Evolutionary conservation across 1,140 invertebrate species (phyloP).

Genomic region (Caenorhabditis inopinata): DNA sequence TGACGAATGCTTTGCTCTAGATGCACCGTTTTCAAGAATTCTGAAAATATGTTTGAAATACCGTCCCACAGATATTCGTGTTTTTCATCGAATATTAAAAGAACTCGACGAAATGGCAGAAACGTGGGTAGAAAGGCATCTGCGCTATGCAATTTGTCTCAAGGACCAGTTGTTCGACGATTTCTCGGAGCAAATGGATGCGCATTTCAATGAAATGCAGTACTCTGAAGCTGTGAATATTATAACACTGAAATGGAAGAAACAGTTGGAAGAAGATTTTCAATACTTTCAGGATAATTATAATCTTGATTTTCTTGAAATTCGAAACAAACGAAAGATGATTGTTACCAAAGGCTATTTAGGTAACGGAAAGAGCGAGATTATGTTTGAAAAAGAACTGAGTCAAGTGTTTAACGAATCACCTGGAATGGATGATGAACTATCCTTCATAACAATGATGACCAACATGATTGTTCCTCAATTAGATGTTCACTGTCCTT

Average conservation of each 20-base stretch:
- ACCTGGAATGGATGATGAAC: not conserved
- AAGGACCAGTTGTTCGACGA: not conserved
- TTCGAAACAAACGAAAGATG: not conserved
- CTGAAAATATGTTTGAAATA: constrained; percentile 19
- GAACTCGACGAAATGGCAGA: constrained; percentile 31
- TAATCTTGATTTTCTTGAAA: not conserved
- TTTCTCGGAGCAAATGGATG: constrained; percentile 1
- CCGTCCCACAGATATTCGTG: not conserved
- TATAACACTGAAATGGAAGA: not conserved
- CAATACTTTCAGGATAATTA: not conserved
- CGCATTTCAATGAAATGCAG: not conserved
- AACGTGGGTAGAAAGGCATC: constrained; percentile 23
- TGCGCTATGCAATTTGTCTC: not conserved
- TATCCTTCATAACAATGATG: not conserved
- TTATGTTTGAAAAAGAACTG: constrained; percentile 15
- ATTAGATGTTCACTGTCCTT: not conserved
- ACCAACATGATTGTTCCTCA: not conserved
- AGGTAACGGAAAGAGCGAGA: not conserved
- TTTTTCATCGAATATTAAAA: constrained; percentile 10
- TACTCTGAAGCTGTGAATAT: not conserved
- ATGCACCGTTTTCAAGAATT: not conserved
- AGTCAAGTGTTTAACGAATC: not conserved
- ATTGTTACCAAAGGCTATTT: not conserved
- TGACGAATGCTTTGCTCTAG: not conserved
- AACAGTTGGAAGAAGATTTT: not conserved